Percentiles rank a stretch among this genome's conserved stretches.
Evolutionary conservation across 1,140 invertebrate genomes (phyloP).

Genomic region (Aleiodes sp.): DNA sequence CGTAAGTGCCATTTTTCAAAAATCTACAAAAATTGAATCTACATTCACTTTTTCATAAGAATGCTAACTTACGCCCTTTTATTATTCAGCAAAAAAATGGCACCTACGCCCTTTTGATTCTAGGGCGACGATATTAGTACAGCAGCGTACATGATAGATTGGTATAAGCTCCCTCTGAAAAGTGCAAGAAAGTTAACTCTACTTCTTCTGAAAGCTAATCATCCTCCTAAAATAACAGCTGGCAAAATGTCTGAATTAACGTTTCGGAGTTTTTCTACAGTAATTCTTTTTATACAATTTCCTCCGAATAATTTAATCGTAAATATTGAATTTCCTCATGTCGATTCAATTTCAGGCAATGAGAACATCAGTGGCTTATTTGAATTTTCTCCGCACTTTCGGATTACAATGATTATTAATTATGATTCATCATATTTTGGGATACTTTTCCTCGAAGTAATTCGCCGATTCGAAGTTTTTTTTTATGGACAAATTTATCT

Average conservation of each 20-base stretch:
- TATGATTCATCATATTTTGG: no score
- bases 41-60: no score
- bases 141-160: slow-evolving; percentile 43
- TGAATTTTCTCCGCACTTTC: slow-evolving; percentile 33
- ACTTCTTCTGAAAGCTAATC: slow-evolving; percentile 40
- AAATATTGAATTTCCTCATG: neutral
- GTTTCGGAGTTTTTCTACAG: slow-evolving; percentile 45
- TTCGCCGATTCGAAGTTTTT: no score
- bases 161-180: slow-evolving; percentile 47
- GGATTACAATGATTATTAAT: neutral
- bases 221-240: slow-evolving; percentile 45
- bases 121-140: slow-evolving; percentile 36
- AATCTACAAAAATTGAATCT: no score
- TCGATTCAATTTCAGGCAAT: slow-evolving; percentile 22
- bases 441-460: no score
- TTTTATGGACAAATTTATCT: no score
- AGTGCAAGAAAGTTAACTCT: slow-evolving; percentile 37
- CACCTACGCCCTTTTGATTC: no score
- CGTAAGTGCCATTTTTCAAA: no score
- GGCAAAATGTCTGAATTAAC: slow-evolving; percentile 50
- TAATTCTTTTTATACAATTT: slow-evolving; percentile 36
- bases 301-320: neutral
- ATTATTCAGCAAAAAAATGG: no score
- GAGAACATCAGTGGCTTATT: slow-evolving; percentile 26
- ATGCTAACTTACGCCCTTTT: no score